Base-by-base conservation (phyloP, 2,113 vertebrate genomes). In the Sula dactylatra region DNA sequence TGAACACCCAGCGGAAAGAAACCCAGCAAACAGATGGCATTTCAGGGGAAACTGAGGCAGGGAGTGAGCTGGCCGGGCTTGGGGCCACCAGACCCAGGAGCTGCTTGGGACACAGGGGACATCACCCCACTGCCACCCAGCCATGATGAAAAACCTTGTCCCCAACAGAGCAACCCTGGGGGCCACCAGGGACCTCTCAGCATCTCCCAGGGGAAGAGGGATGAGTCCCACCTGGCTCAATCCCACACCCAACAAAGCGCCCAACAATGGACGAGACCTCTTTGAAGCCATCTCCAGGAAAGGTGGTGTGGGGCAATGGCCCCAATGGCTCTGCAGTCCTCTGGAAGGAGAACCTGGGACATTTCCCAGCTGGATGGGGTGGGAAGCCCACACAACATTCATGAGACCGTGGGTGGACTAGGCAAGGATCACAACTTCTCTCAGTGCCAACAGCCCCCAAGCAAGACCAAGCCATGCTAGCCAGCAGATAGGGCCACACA, bases 311-410 rank as follows among this genome's bases (percentile, higher is more conserved):
- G 5, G 21, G 11, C 16, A 82, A 54, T 1, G 16, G 45, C 16
- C 36, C 34, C 16, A 34, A 1, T 0, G 0, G 49, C 16, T 56
- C 70, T 45, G n/a, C 0, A 1, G 11, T 27, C 22, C 83, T 83
- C 71, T 22, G 26, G 32, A 59, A 52, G 36, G 47, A 94, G 77
- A 76, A 70, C 22, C 52, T 22, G 62, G 25, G 20, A 56, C 3
- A 1, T 21, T 81, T 83, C 65, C 64, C 55, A 45, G 31, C 19
- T 78, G 67, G 54, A 36, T 49, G 15, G 40, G 36, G 19, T 58
- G 50, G 61, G 40, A 92, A 92, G 40, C 20, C 50, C 1, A 1
- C 0, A 0, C 66, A 31, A 18, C 0, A 0, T 36, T 42, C 50
- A 31, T 5, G 18, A 78, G 69, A 74, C 61, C 27, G 4, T 1